Evolutionary conservation across 2,888 invertebrate species (phyloP).

Genomic region (Himalopsyche japonica): DNA sequence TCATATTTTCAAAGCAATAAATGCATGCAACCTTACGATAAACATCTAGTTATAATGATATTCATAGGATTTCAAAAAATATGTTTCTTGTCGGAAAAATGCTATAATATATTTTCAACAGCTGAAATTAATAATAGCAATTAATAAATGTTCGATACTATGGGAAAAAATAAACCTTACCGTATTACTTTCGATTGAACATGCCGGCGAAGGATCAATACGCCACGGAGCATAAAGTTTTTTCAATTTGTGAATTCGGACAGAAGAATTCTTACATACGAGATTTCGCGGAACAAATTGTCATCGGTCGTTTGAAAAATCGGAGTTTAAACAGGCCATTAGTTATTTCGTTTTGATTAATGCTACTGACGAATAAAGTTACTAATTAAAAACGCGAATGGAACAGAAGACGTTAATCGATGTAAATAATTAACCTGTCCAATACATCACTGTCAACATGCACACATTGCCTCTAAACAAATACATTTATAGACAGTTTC

Average conservation of each 20-base stretch:
- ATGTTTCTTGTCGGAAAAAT: background rate
- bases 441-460: conserved; percentile 31
- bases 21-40: too few relatives aligned
- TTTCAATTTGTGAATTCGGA: background rate
- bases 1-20: too few relatives aligned
- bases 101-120: background rate
- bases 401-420: conserved; percentile 33
- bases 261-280: background rate
- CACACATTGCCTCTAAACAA: conserved; percentile 13
- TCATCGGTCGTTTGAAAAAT: background rate
- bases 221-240: background rate
- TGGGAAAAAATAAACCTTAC: background rate
- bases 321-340: background rate
- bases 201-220: background rate
- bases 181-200: background rate
- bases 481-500: background rate
- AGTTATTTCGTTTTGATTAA: conserved; percentile 12
- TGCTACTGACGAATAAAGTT: conserved; percentile 3
- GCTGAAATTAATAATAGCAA: background rate
- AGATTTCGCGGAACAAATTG: background rate
- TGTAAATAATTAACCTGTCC: conserved; percentile 28
- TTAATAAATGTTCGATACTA: background rate
- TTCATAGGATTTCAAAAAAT: background rate
- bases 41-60: background rate
- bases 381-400: conserved; percentile 25